A percentile compares a stretch with the other conserved stretches of the same genome.
phyloP scores from a whole-genome alignment of 2,888 invertebrate species.

The Papilio gigon region DNA sequence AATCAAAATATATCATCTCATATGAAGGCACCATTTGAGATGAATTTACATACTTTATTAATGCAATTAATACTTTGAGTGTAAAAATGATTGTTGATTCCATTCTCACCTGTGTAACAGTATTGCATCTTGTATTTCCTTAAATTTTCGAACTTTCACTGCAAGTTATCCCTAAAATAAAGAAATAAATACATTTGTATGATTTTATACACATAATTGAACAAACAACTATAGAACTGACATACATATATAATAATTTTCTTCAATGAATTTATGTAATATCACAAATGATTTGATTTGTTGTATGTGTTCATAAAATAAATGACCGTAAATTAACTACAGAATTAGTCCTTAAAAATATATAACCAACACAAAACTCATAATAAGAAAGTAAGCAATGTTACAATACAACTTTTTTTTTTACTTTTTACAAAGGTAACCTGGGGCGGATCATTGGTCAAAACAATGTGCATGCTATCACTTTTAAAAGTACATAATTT shows the following conservation, averaged over 20 bases:
- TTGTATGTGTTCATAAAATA: too few relatives aligned
- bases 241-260: too few relatives aligned
- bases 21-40: not conserved
- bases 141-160: not conserved
- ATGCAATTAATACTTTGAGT: not conserved
- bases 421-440: too few relatives aligned
- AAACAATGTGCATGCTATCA: too few relatives aligned
- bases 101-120: not conserved
- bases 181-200: not conserved
- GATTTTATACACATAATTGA: not conserved
- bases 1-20: not conserved
- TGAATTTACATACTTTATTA: not conserved
- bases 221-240: not conserved
- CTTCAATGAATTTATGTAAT: too few relatives aligned
- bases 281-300: too few relatives aligned
- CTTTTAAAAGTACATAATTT: too few relatives aligned
- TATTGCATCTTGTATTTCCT: not conserved
- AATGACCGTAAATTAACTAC: not conserved
- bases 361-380: not conserved
- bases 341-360: not conserved
- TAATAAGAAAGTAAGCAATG: not conserved
- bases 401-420: too few relatives aligned
- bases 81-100: not conserved
- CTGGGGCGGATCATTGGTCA: too few relatives aligned
- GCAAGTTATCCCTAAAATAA: not conserved